Evolutionary conservation across 2,113 vertebrate species (phyloP).

Genomic region (Hippocampus mohnikei): DNA sequence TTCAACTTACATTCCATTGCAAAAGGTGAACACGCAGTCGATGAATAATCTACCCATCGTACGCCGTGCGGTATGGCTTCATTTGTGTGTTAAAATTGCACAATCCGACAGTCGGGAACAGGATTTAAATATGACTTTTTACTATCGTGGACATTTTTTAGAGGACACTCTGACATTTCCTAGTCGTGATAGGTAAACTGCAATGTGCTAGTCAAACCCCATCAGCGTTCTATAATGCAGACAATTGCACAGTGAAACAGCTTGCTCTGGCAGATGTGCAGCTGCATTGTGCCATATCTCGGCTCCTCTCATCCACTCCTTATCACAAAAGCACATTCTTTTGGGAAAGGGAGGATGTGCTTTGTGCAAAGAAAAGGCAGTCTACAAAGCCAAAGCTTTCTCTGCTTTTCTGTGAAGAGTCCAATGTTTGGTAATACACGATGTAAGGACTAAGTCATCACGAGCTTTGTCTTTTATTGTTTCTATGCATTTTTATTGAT

Average conservation of each 20-base stretch:
- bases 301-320: conserved; percentile 64
- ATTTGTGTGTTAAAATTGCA: not conserved
- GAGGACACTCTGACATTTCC: conserved; percentile 27
- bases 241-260: conserved; percentile 57
- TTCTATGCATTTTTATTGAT: not conserved
- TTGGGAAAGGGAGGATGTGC: conserved; percentile 37
- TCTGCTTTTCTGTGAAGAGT: conserved; percentile 17
- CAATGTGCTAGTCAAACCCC: conserved; percentile 32
- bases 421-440: not conserved
- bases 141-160: conserved; percentile 16
- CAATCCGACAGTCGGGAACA: not conserved
- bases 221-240: conserved; percentile 60
- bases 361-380: conserved; percentile 34
- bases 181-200: conserved; percentile 33
- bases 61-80: not conserved
- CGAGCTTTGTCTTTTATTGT: not conserved
- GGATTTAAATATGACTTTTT: not conserved
- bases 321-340: conserved; percentile 69
- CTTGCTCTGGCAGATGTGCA: conserved; percentile 57
- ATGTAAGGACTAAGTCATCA: not conserved
- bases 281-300: conserved; percentile 61
- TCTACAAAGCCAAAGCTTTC: conserved; percentile 29
- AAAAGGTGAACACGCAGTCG: not conserved
- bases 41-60: not conserved
- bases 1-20: not conserved